These are phyloP conservation scores for Lordiphosa stackelbergi DNA, from an alignment of 1,140 invertebrate genomes.

Conservation along the genomic window DNA sequence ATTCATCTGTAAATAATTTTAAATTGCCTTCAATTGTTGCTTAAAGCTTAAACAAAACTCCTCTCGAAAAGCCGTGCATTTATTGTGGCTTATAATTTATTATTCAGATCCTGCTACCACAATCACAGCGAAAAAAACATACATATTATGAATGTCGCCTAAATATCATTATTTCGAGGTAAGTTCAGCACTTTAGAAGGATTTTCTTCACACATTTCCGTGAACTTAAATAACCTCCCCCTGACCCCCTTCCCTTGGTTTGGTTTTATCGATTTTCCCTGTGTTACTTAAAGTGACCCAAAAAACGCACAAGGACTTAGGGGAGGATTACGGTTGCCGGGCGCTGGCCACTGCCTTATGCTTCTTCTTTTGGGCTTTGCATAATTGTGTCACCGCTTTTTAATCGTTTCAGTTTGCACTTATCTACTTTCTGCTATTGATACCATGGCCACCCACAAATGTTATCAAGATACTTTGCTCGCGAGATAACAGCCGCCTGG, in stretches of 20 bases:
- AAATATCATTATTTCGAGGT: conserved; percentile 86
- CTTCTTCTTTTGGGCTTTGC: not conserved
- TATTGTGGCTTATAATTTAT: too few relatives aligned
- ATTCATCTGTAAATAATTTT: conserved; percentile 18
- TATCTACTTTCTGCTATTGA: conserved; percentile 78
- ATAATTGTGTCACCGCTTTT: conserved; percentile 3
- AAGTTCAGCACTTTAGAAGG: conserved; percentile 54
- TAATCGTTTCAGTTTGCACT: conserved; percentile 55
- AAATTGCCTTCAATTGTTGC: conserved; percentile 4
- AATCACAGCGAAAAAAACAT: conserved; percentile 27
- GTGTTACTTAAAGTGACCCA: conserved; percentile 62
- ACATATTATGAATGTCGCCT: conserved; percentile 84
- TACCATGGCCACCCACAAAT: conserved; percentile 91
- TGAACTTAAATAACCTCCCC: conserved; percentile 13
- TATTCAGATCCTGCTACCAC: conserved; percentile 3
- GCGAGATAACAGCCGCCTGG: conserved; percentile 91
- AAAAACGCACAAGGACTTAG: conserved; percentile 14
- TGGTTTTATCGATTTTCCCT: conserved; percentile 58
- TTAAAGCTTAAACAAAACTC: not conserved
- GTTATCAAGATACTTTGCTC: conserved; percentile 91
- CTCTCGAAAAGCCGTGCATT: not conserved
- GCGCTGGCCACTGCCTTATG: conserved; percentile 3
- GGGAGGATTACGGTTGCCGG: too few relatives aligned
- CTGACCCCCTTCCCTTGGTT: conserved; percentile 8
- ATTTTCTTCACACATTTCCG: not conserved